These are phyloP conservation scores for Epirrhoe alternata DNA, from an alignment of 2,888 invertebrate genomes.

Conservation along the genomic window DNA sequence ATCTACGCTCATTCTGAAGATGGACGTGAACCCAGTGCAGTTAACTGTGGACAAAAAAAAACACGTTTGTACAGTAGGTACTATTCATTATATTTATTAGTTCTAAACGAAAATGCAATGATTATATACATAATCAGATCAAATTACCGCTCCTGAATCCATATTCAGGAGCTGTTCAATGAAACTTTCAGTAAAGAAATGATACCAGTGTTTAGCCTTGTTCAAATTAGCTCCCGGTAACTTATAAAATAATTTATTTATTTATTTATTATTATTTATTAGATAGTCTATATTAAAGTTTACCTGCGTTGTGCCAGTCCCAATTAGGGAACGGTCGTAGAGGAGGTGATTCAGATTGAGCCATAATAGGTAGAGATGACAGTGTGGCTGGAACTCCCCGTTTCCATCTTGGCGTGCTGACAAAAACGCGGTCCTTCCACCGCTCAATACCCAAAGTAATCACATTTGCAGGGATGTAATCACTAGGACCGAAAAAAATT, in stretches of 20 bases:
- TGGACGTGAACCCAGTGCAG: constrained; percentile 88
- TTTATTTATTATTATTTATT: no score
- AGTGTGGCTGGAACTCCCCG: constrained; percentile 90
- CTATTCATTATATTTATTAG: no score
- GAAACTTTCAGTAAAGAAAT: no score
- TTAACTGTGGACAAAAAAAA: constrained; percentile 63
- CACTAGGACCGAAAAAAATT: constrained; percentile 58
- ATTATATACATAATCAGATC: no score
- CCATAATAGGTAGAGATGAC: constrained; percentile 86
- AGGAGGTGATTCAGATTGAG: constrained; percentile 84
- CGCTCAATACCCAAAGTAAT: constrained; percentile 91
- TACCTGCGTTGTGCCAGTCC: constrained; percentile 87
- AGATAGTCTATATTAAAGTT: not conserved
- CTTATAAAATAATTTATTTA: no score
- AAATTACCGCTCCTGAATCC: no score
- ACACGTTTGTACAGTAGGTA: not conserved
- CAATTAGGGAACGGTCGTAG: constrained; percentile 91
- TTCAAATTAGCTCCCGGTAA: no score
- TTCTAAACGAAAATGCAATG: no score
- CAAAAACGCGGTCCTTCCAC: constrained; percentile 88
- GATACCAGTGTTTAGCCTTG: no score
- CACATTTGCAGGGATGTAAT: constrained; percentile 88
- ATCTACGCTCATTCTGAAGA: constrained; percentile 91
- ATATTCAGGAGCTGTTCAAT: no score
- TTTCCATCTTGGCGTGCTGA: constrained; percentile 92